phyloP scores from a whole-genome alignment of 2,888 invertebrate species.

The Hydroisotoma schaefferi region DNA sequence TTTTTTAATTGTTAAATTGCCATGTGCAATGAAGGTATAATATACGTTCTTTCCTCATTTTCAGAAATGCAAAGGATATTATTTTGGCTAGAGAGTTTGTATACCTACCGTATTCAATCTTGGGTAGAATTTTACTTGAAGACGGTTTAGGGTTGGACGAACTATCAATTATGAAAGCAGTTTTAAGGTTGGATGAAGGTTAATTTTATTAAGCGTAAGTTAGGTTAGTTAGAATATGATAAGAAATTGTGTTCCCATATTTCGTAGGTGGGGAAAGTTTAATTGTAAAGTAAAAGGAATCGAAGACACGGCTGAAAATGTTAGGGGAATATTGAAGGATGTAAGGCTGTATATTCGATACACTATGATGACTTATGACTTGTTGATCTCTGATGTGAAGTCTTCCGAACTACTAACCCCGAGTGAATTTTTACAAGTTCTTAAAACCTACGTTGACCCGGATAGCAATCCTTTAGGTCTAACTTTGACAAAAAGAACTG shows the following conservation, averaged over 20 bases:
- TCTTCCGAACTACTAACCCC: slow-evolving; percentile 13
- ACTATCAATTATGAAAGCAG: slow-evolving; percentile 4
- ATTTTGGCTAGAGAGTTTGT: neutral
- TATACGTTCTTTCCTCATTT: neutral
- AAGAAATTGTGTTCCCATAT: neutral
- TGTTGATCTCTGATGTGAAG: slow-evolving; percentile 17
- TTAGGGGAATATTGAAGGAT: slow-evolving; percentile 12
- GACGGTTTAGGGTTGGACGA: slow-evolving; percentile 1
- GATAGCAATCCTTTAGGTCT: neutral
- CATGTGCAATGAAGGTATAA: neutral
- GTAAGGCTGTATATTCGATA: slow-evolving; percentile 16
- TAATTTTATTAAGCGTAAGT: neutral
- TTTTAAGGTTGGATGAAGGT: neutral
- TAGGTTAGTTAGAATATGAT: neutral
- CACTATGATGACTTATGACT: slow-evolving; percentile 11
- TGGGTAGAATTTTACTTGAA: slow-evolving; percentile 2
- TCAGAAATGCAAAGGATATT: slow-evolving; percentile 5
- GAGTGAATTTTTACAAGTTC: slow-evolving; percentile 15
- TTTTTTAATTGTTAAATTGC: neutral
- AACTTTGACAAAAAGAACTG: no score
- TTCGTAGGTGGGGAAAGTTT: slow-evolving; percentile 17
- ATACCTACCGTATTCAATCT: neutral
- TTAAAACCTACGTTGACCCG: slow-evolving; percentile 9
- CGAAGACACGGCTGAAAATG: slow-evolving; percentile 11
- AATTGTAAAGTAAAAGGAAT: slow-evolving; percentile 13